Percentiles rank a stretch among this genome's conserved stretches.
These are phyloP conservation scores for Tipula confusa DNA, from an alignment of 2,888 invertebrate species.

Conservation along the genomic window DNA sequence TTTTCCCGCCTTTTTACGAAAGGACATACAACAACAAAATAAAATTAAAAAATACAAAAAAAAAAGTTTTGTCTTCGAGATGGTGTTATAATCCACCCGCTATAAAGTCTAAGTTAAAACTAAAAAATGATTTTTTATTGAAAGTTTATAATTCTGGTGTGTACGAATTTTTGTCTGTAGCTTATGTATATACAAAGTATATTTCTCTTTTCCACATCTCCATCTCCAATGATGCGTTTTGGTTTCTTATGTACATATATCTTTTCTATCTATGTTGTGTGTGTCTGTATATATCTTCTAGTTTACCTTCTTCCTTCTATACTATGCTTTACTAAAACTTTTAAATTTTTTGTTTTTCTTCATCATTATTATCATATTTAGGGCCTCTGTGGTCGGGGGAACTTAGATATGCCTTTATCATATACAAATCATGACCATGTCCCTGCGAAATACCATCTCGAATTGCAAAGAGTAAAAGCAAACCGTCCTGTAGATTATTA, in stretches of 20 bases:
- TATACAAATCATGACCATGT: too few species aligned
- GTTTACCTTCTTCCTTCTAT: background rate
- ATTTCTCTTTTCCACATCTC: conserved; percentile 13
- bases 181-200: too few species aligned
- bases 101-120: background rate
- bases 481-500: too few species aligned
- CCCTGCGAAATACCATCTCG: too few species aligned
- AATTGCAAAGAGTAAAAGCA: too few species aligned
- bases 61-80: background rate
- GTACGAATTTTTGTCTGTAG: background rate
- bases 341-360: background rate
- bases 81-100: background rate
- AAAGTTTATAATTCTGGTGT: background rate
- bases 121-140: background rate
- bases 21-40: background rate
- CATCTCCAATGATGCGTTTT: conserved; percentile 25
- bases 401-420: too few species aligned
- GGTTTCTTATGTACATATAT: background rate
- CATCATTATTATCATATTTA: conserved; percentile 12
- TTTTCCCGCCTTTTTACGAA: background rate
- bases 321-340: background rate
- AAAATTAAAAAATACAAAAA: background rate
- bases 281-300: background rate
- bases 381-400: too few species aligned
- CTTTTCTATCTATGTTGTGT: background rate